phyloP scores from a whole-genome alignment of 2,888 invertebrate species.

The Cistogaster globosa region DNA sequence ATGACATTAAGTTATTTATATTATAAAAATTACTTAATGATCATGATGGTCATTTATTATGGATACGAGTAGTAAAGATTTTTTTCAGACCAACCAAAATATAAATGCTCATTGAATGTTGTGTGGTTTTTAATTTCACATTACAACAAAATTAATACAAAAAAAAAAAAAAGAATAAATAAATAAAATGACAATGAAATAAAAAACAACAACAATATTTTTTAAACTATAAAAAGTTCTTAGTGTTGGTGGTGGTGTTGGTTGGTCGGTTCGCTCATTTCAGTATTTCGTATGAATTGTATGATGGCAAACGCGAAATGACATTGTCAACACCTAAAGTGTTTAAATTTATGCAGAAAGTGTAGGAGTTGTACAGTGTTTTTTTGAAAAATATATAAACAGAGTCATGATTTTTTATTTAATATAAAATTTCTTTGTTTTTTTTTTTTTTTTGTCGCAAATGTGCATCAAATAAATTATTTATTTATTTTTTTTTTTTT shows the following conservation, averaged over 20 bases:
- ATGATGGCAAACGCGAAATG: slow-evolving; percentile 62
- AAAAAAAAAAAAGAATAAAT: neutral
- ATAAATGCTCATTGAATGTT: slow-evolving; percentile 12
- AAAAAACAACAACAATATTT: slow-evolving; percentile 2
- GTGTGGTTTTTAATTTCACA: slow-evolving; percentile 44
- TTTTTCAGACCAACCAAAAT: neutral
- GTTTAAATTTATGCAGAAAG: slow-evolving; percentile 62
- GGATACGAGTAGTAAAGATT: slow-evolving; percentile 16
- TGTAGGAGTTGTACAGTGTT: slow-evolving; percentile 52
- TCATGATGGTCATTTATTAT: slow-evolving; percentile 65
- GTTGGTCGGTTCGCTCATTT: slow-evolving; percentile 45
- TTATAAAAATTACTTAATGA: slow-evolving; percentile 49
- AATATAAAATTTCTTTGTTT: neutral
- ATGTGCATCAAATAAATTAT: slow-evolving; percentile 51
- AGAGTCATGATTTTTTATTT: slow-evolving; percentile 41
- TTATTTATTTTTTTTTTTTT: slow-evolving; percentile 35
- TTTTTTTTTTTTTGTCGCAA: neutral
- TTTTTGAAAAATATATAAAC: slow-evolving; percentile 45
- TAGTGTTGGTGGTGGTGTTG: slow-evolving; percentile 54
- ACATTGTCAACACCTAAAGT: slow-evolving; percentile 65
- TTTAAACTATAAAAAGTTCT: slow-evolving; percentile 42
- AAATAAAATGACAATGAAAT: neutral
- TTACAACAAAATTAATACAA: slow-evolving; percentile 22
- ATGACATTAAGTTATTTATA: slow-evolving; percentile 41
- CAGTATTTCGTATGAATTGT: slow-evolving; percentile 48